Conservation (phyloP, 2,888 invertebrate genomes). For the Meloe dianella region DNA sequence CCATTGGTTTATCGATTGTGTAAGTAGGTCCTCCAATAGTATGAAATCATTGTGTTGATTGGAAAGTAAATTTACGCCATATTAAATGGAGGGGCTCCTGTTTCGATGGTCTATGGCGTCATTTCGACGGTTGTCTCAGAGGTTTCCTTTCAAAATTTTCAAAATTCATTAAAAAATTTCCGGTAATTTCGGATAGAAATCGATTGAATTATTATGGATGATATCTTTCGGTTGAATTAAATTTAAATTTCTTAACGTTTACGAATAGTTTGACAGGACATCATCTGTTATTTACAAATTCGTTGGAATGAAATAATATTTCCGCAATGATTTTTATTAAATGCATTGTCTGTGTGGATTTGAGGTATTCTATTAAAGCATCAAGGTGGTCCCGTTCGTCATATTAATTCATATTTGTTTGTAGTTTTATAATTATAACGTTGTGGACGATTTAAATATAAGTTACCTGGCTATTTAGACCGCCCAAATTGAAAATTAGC, state of each 20-base stretch:
- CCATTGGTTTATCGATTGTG: slow-evolving; percentile 21
- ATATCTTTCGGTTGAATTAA: no score
- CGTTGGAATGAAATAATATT: neutral
- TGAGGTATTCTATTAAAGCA: slow-evolving; percentile 31
- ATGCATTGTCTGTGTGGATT: slow-evolving; percentile 23
- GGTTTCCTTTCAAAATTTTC: neutral
- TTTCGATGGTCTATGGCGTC: neutral
- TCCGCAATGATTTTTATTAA: neutral
- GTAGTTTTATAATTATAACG: slow-evolving; percentile 33
- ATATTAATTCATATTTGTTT: slow-evolving; percentile 31
- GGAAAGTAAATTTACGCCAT: slow-evolving; percentile 25
- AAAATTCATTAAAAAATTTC: neutral
- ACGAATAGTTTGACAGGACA: no score
- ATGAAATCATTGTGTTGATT: slow-evolving; percentile 11
- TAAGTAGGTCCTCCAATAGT: slow-evolving; percentile 33
- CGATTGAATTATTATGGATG: neutral
- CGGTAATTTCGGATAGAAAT: neutral
- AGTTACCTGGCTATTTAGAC: slow-evolving; percentile 22
- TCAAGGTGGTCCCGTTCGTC: slow-evolving; percentile 34
- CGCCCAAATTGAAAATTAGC: slow-evolving; percentile 29
- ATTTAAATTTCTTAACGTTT: no score
- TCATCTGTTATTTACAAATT: no score
- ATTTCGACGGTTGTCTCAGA: neutral
- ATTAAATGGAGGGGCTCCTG: slow-evolving; percentile 15
- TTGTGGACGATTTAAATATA: slow-evolving; percentile 29